Evolutionary conservation across 2,113 vertebrate species (phyloP), one percentile per base, ranked within the genome.

Genomic region (Turnix velox): DNA sequence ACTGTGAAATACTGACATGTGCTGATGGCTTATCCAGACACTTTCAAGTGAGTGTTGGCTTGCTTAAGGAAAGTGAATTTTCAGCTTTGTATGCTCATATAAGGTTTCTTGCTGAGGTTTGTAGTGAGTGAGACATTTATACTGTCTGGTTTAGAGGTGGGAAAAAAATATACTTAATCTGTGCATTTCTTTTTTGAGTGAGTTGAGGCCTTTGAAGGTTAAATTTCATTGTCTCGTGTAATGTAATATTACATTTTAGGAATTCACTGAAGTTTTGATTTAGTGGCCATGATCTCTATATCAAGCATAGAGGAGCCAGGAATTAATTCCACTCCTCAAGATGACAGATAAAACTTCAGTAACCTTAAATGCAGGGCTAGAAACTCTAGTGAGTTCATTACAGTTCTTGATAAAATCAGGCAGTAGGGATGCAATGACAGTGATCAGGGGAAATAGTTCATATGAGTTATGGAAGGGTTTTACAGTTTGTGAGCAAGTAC

Each of bases 21-120:
- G 2, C 45, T 94, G 84, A 94, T 95, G 39, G 17, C 12, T 97
- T 97, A 88, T 87, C 74, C 95, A 97, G 93, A 87, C 33, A 12
- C 62, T 86, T 43, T 67, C 39, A 62, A 89, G 33, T 42, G 39
- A 39, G 33, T 71, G 80, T 87, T 87, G 49, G 81, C 39, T 84
- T 92, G n/a, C 66, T 87, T 68, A 76, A 72, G 31, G 28, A 75
- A 40, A 87, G 43, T 35, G 79, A 68, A 42, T 75, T 88, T 76
- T 58, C 76, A 87, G n/a, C 15, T 76, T 89, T 95, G 33, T 62
- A 6, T 77, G n/a, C 24, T 69, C 48, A 0, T 87, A 61, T 80
- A 71, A 91, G 19, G 66, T 88, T 96, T 94, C 51, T 76, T 39
- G 84, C 66, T 7, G 7, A 76, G 48, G 39, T 39, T 81, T 82